These are phyloP conservation scores for Rhinolophus sinicus DNA, from an alignment of 2,113 vertebrate genomes.

Conservation along the genomic window DNA sequence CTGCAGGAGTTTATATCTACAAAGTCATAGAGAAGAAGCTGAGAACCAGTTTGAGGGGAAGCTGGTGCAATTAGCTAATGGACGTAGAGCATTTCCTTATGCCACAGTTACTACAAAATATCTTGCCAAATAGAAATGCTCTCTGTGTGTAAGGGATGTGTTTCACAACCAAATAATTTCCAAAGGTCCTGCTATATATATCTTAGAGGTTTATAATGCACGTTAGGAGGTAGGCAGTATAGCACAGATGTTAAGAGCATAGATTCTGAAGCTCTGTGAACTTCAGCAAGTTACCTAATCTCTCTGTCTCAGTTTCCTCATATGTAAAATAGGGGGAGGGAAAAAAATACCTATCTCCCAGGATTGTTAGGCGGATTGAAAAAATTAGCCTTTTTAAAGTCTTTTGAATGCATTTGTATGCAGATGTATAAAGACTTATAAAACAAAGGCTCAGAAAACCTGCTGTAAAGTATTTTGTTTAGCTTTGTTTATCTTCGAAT, in stretches of 20 bases:
- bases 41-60: neutral
- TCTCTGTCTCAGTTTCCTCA: neutral
- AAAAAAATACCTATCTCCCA: neutral
- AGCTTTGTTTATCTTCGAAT: neutral
- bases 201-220: neutral
- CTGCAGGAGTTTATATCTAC: neutral
- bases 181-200: neutral
- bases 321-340: neutral
- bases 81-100: neutral
- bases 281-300: neutral
- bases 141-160: neutral
- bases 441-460: neutral
- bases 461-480: neutral
- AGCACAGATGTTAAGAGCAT: neutral
- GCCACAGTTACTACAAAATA: neutral
- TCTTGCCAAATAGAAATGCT: neutral
- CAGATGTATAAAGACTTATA: neutral
- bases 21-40: neutral
- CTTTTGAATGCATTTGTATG: neutral
- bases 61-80: neutral
- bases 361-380: neutral
- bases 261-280: neutral
- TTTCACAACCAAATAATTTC: neutral
- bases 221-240: neutral
- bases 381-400: neutral